A percentile compares a stretch with the other conserved stretches of the same genome.
Evolutionary conservation across 2,888 invertebrate species (phyloP).

Genomic region (Rhamnusium bicolor): DNA sequence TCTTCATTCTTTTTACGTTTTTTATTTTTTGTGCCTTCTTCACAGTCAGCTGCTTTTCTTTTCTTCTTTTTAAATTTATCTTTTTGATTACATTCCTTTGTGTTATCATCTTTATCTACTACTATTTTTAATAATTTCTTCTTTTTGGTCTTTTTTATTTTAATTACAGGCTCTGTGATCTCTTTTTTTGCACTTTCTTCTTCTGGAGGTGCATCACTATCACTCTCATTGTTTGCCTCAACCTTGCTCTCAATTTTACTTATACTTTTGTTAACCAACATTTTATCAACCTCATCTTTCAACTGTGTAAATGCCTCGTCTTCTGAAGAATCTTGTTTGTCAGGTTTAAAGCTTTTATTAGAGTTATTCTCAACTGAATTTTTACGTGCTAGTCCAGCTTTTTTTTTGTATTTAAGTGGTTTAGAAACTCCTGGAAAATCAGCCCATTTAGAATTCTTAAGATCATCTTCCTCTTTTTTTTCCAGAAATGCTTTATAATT

Average conservation of each 20-base stretch:
- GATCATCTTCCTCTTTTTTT: conserved; percentile 71
- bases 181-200: conserved; percentile 58
- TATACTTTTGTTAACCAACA: conserved; percentile 31
- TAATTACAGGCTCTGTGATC: conserved; percentile 48
- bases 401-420: conserved; percentile 21
- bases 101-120: conserved; percentile 30
- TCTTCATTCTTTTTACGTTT: conserved; percentile 33
- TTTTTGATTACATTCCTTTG: conserved; percentile 21
- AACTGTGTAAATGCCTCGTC: conserved; percentile 39
- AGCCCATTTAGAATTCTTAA: conserved; percentile 74
- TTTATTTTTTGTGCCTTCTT: conserved; percentile 12
- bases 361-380: conserved; percentile 3
- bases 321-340: conserved; percentile 3
- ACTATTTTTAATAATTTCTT: conserved; percentile 54
- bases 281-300: conserved; percentile 21
- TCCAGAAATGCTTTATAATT: conserved; percentile 61
- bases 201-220: conserved; percentile 61
- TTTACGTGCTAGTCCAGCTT: not conserved
- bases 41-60: conserved; percentile 32
- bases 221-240: conserved; percentile 38
- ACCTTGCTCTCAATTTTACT: not conserved
- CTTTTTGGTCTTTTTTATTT: conserved; percentile 54
- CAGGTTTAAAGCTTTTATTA: not conserved
- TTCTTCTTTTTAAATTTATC: conserved; percentile 43
- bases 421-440: conserved; percentile 70